Conservation (phyloP, 2,113 vertebrate species). For the Axis porcinus region DNA sequence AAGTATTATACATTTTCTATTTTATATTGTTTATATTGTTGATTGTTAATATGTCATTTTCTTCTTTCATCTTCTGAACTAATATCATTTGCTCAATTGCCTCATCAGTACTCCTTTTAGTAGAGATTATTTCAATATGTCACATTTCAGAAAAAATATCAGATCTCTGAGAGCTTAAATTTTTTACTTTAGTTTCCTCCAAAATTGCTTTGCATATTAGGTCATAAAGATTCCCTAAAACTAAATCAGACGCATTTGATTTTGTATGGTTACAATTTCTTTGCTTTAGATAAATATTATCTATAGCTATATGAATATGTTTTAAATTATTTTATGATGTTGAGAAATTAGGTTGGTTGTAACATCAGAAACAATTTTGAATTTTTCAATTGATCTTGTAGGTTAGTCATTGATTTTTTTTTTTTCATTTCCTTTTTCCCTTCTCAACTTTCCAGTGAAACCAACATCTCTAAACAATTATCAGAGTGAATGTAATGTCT, state of each 20-base stretch:
- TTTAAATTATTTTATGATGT: conserved; percentile 66
- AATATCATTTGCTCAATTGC: not conserved
- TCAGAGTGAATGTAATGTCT: conserved; percentile 28
- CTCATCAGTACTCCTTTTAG: conserved; percentile 43
- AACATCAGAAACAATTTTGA: conserved; percentile 61
- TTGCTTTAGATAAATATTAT: conserved; percentile 61
- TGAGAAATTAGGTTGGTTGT: conserved; percentile 40
- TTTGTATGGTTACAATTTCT: conserved; percentile 47
- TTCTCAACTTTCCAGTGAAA: conserved; percentile 4
- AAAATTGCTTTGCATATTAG: conserved; percentile 60
- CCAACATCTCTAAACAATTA: conserved; percentile 59
- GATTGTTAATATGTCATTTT: not conserved
- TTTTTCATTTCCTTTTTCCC: not conserved
- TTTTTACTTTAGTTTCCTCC: conserved; percentile 49
- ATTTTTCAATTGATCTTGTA: conserved; percentile 27
- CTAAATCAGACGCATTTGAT: not conserved
- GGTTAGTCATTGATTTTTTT: not conserved
- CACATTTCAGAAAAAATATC: conserved; percentile 44
- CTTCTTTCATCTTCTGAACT: conserved; percentile 56
- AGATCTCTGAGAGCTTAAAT: not conserved
- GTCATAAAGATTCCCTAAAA: conserved; percentile 50
- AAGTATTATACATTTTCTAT: not conserved
- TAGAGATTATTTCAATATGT: conserved; percentile 68
- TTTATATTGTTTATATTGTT: not conserved
- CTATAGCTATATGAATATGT: conserved; percentile 41